Base-by-base conservation (phyloP, 2,888 invertebrate species). In the Microchrysa polita region DNA sequence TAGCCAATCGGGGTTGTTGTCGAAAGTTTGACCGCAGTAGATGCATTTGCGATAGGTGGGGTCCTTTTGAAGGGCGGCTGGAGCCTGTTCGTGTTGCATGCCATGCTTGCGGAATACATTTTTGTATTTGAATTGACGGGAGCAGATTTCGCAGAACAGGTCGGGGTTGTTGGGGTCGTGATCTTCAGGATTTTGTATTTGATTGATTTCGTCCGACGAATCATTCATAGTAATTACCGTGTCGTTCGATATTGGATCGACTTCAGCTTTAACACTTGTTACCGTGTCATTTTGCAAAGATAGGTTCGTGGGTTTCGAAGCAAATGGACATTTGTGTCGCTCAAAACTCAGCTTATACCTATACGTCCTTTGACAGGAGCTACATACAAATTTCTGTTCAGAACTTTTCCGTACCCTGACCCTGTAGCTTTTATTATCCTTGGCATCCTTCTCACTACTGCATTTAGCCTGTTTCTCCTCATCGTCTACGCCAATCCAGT, bases 11-110 rank as follows among this genome's bases (percentile, higher is more conserved):
- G 22, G 14, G 14, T 27, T n/a, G 1, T 67, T 34, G 40, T 67
- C 27, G 18, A 5, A 5, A 34, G 27, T 14, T 34, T 40, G 67
- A 10, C 74, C 57, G 18, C 77, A 77, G 22, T 65, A 55, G 1
- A 67, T 20, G 18, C 77, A 77, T 27, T 73, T 72, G 7, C 59
- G 23, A 40, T 44, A 72, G 42, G 40, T 20, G 9, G 69, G 69
- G 40, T 69, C 69, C 1, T 69, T 57, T 16, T 42, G 55, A 5
- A 69, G 14, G 5, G 40, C 55, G 10, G 18, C 2, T n/a, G 69
- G 69, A 1, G 55, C 23, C 5, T 34, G 34, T 10, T 16, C 4
- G 18, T 69, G 72, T 10, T 42, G 61, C 48, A 52, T 44, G 2
- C 60, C 60, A n/a, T 59, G 61, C 16, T 48, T 59, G 9, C 23